A percentile compares a stretch with the other conserved stretches of the same genome.
phyloP scores from a whole-genome alignment of 2,888 invertebrate species.

The Cheilosia scutellata region DNA sequence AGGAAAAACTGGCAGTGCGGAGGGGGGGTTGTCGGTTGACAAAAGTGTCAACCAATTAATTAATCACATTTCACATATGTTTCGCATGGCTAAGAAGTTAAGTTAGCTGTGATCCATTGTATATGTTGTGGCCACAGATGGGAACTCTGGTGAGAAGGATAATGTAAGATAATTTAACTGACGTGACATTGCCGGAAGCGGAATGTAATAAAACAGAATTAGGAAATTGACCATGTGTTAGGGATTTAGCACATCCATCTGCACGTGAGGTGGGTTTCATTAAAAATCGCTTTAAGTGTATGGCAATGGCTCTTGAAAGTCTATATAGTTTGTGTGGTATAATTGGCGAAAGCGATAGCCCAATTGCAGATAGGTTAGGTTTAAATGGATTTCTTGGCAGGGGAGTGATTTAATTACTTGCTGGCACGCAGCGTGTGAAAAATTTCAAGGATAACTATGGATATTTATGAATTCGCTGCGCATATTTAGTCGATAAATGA shows the following conservation, averaged over 20 bases:
- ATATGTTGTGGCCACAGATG: constrained; percentile 28
- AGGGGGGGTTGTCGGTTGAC: not conserved
- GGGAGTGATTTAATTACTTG: not conserved
- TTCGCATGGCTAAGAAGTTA: constrained; percentile 19
- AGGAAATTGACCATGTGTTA: constrained; percentile 1
- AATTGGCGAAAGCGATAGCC: constrained; percentile 1
- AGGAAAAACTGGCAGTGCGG: not conserved
- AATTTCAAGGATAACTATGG: constrained; percentile 9
- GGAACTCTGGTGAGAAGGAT: constrained; percentile 27
- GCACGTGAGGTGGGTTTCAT: not conserved
- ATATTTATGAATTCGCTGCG: constrained; percentile 15
- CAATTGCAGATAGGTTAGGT: not conserved
- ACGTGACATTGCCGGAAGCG: not conserved
- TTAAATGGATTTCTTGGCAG: not conserved
- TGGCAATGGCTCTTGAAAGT: not conserved
- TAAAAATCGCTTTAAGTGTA: constrained; percentile 6
- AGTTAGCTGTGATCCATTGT: constrained; percentile 18
- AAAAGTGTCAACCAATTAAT: constrained; percentile 53
- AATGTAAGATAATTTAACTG: constrained; percentile 24
- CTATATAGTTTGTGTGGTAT: not conserved
- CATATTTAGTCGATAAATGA: constrained; percentile 17
- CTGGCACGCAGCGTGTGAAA: constrained; percentile 9
- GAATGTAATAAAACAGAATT: not conserved
- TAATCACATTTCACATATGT: constrained; percentile 46
- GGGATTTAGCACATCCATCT: not conserved